Evolutionary conservation across 2,888 invertebrate species (phyloP).

Genomic region (Oscheius sp.): DNA sequence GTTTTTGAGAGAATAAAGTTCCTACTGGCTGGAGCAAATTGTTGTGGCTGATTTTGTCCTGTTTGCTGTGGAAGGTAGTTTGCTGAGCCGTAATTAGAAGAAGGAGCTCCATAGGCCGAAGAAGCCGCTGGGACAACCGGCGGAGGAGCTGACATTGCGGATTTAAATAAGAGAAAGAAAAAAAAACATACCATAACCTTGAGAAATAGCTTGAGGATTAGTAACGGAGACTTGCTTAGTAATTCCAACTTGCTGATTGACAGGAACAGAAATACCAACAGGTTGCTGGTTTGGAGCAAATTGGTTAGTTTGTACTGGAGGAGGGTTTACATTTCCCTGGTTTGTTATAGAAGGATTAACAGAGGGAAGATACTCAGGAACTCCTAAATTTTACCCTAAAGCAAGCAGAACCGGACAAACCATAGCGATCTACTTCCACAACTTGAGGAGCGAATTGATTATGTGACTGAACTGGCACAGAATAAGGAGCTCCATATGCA

Average conservation of each 20-base stretch:
- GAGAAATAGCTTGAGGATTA: slow-evolving; percentile 11
- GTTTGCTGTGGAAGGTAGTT: neutral
- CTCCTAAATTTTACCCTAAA: neutral
- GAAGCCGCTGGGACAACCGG: slow-evolving; percentile 9
- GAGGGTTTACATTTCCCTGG: neutral
- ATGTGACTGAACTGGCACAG: neutral
- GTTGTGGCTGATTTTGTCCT: neutral
- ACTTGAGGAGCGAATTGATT: neutral
- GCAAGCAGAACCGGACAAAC: neutral
- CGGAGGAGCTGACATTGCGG: slow-evolving; percentile 17
- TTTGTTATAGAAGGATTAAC: neutral
- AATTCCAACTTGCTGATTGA: slow-evolving; percentile 5
- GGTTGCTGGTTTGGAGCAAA: neutral
- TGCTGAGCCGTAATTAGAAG: neutral
- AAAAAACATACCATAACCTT: slow-evolving; percentile 5
- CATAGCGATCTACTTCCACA: slow-evolving; percentile 8
- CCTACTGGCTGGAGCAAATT: neutral
- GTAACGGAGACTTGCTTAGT: slow-evolving; percentile 15
- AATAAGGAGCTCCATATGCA: slow-evolving; percentile 7
- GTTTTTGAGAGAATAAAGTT: neutral
- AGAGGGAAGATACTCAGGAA: neutral
- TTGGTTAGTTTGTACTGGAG: neutral
- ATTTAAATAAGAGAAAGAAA: neutral
- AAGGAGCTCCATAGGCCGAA: slow-evolving; percentile 18
- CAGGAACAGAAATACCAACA: slow-evolving; percentile 5